These are phyloP conservation scores for Ciconia stormi DNA, from an alignment of 2,113 vertebrate genomes.

Conservation along the genomic window DNA sequence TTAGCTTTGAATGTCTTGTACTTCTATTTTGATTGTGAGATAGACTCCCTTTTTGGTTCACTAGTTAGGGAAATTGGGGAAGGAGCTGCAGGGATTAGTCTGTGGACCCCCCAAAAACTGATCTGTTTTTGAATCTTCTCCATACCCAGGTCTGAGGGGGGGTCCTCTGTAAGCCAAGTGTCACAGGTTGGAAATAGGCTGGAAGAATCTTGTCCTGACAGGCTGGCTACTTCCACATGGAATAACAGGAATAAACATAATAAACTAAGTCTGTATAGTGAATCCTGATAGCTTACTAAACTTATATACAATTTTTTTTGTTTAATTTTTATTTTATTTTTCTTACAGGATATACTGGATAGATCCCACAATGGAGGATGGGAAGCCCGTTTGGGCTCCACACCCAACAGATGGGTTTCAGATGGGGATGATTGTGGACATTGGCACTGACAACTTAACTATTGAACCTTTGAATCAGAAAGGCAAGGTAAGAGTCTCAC, in stretches of 20 bases:
- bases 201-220: not conserved
- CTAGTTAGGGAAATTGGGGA: not conserved
- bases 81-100: not conserved
- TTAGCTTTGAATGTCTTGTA: not conserved
- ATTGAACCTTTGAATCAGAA: constrained; percentile 89
- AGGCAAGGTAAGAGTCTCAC: constrained; percentile 84
- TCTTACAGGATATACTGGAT: constrained; percentile 55
- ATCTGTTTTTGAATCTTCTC: not conserved
- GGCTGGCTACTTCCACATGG: not conserved
- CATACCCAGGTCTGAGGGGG: not conserved
- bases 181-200: accelerated
- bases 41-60: not conserved
- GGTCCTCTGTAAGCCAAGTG: not conserved
- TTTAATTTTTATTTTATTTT: not conserved
- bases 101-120: accelerated
- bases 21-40: not conserved
- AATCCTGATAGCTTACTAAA: not conserved
- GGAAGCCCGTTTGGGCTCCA: constrained; percentile 97
- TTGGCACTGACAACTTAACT: constrained; percentile 90
- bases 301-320: not conserved
- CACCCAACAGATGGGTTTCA: constrained; percentile 95
- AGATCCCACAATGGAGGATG: constrained; percentile 88
- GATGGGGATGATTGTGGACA: constrained; percentile 96
- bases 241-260: not conserved
- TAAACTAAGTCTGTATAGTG: not conserved